Evolutionary conservation across 2,888 invertebrate species (phyloP).

Genomic region (Lasioglossum leucozonium): DNA sequence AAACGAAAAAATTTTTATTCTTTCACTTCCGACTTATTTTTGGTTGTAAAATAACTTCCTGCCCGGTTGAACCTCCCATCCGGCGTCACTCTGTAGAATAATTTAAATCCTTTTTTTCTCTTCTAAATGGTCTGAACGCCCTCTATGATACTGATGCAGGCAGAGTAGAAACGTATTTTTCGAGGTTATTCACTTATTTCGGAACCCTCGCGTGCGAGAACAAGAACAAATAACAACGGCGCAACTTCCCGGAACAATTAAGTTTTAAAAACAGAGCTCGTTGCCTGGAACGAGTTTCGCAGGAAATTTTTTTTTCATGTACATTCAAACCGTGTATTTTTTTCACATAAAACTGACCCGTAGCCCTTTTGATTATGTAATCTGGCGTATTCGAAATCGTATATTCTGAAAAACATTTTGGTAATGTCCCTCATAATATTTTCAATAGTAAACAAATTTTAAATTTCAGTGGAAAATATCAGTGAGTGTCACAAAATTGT

Average conservation of each 20-base stretch:
- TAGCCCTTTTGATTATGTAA: background rate
- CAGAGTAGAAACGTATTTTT: background rate
- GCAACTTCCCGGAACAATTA: background rate
- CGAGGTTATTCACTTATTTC: conserved; percentile 1
- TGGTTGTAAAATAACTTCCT: background rate
- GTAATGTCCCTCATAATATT: background rate
- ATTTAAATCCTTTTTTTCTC: background rate
- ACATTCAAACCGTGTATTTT: background rate
- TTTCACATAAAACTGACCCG: background rate
- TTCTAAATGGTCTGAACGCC: background rate
- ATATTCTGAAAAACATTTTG: background rate
- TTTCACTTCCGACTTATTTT: background rate
- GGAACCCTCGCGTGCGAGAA: background rate
- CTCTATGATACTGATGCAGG: background rate
- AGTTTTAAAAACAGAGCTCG: background rate
- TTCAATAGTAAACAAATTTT: background rate
- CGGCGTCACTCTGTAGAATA: conserved; percentile 2
- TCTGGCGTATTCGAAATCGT: background rate
- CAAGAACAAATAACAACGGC: background rate
- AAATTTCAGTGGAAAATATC: background rate
- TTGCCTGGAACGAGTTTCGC: background rate
- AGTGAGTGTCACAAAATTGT: background rate
- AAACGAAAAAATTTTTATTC: background rate
- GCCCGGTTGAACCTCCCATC: background rate
- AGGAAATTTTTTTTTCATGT: background rate